phyloP scores from a whole-genome alignment of 2,113 vertebrate genomes.

The Percina caprodes region DNA sequence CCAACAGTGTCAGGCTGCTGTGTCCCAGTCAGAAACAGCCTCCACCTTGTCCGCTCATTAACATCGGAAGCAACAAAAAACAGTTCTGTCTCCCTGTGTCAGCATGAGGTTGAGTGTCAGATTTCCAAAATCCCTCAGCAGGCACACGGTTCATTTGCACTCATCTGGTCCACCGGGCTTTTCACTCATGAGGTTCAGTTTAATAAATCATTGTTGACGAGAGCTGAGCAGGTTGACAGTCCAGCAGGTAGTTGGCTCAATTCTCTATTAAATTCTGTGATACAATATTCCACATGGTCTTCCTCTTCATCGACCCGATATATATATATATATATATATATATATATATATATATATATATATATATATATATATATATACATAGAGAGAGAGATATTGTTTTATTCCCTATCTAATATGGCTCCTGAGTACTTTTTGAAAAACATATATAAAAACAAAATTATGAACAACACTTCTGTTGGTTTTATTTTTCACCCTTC shows the following conservation, averaged over 20 bases:
- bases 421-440: slow-evolving; percentile 82
- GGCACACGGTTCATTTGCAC: slow-evolving; percentile 56
- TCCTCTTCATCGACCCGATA: slow-evolving; percentile 37
- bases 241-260: slow-evolving; percentile 55
- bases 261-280: slow-evolving; percentile 55
- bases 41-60: slow-evolving; percentile 25
- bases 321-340: not conserved
- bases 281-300: slow-evolving; percentile 36
- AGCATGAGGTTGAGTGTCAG: slow-evolving; percentile 50
- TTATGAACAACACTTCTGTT: slow-evolving; percentile 69
- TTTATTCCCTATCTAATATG: slow-evolving; percentile 79
- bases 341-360: not conserved
- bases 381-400: slow-evolving; percentile 47
- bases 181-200: slow-evolving; percentile 35
- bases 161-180: slow-evolving; percentile 41
- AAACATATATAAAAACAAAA: slow-evolving; percentile 75
- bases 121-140: slow-evolving; percentile 40
- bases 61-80: slow-evolving; percentile 54
- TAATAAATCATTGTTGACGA: slow-evolving; percentile 41
- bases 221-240: slow-evolving; percentile 35
- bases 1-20: slow-evolving; percentile 41
- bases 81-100: slow-evolving; percentile 58
- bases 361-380: not conserved
- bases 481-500: slow-evolving; percentile 59
- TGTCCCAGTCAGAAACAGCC: slow-evolving; percentile 37